phyloP scores from a whole-genome alignment of 30 jellyfish, hydroid and myxozoan genomes.

The Catostylus mosaicus region DNA sequence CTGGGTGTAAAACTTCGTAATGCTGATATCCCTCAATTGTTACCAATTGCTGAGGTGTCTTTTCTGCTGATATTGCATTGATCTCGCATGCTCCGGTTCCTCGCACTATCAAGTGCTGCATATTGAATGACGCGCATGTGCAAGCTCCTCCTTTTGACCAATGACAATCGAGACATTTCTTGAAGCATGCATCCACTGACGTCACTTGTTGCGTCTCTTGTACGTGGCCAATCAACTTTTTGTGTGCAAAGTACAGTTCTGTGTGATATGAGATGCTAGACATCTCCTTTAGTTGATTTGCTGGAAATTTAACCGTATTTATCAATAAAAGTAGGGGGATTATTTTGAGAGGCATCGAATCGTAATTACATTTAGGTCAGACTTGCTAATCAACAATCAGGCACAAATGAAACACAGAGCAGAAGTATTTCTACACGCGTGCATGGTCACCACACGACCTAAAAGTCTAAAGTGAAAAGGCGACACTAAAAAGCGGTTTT shows the following conservation, averaged over 20 bases:
- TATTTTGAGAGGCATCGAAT: neutral
- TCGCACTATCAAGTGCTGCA: neutral
- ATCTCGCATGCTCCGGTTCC: neutral
- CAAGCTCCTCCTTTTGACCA: slow-evolving; percentile 4
- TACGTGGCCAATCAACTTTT: neutral
- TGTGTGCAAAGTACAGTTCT: neutral
- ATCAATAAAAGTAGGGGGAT: neutral
- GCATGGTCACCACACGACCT: too few species aligned
- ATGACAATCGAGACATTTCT: neutral
- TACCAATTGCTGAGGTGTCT: slow-evolving; percentile 4
- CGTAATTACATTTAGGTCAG: neutral
- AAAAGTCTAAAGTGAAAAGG: neutral
- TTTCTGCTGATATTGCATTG: neutral
- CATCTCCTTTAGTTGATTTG: neutral
- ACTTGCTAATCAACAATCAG: neutral
- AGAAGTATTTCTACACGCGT: neutral
- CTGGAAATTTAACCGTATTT: neutral
- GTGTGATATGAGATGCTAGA: neutral
- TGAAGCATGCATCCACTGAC: slow-evolving; percentile 11
- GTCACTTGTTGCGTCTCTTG: neutral
- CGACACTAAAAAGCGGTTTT: neutral
- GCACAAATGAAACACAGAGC: neutral
- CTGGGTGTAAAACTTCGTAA: neutral
- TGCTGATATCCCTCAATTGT: slow-evolving; percentile 7
- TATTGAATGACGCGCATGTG: slow-evolving; percentile 11